These are phyloP conservation scores for Drosophila prolongata DNA, from an alignment of 2,888 invertebrate genomes.

Conservation along the genomic window DNA sequence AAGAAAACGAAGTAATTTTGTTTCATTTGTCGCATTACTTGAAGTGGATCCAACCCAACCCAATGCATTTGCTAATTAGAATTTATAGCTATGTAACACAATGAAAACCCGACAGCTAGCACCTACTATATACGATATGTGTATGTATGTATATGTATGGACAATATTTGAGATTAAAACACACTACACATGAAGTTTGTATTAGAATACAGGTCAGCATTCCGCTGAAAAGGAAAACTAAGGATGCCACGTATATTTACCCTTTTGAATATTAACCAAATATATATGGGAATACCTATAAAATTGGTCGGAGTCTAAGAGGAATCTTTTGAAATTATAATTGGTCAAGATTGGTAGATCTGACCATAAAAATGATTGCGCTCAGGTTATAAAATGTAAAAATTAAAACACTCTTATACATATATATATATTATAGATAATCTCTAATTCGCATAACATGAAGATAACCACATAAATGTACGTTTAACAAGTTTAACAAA, in stretches of 20 bases:
- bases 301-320: slow-evolving; percentile 34
- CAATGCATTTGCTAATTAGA: slow-evolving; percentile 78
- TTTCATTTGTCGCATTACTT: slow-evolving; percentile 35
- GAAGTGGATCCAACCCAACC: slow-evolving; percentile 56
- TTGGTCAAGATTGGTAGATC: slow-evolving; percentile 41
- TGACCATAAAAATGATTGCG: slow-evolving; percentile 67
- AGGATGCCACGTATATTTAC: slow-evolving; percentile 2
- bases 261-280: slow-evolving; percentile 20
- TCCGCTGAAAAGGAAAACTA: slow-evolving; percentile 7
- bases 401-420: slow-evolving; percentile 38
- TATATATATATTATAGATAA: slow-evolving; percentile 34
- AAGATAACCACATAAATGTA: slow-evolving; percentile 48
- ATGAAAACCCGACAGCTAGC: slow-evolving; percentile 39
- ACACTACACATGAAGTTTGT: slow-evolving; percentile 29
- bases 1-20: slow-evolving; percentile 47
- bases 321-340: slow-evolving; percentile 16
- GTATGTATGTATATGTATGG: slow-evolving; percentile 59
- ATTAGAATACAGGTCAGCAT: slow-evolving; percentile 32
- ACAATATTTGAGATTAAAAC: slow-evolving; percentile 60
- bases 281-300: slow-evolving; percentile 1
- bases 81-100: slow-evolving; percentile 68
- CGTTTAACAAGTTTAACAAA: slow-evolving; percentile 82
- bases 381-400: slow-evolving; percentile 77
- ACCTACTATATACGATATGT: slow-evolving; percentile 44
- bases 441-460: slow-evolving; percentile 25